Evolutionary conservation across 2,113 vertebrate species (phyloP).

Genomic region (Chitala chitala): DNA sequence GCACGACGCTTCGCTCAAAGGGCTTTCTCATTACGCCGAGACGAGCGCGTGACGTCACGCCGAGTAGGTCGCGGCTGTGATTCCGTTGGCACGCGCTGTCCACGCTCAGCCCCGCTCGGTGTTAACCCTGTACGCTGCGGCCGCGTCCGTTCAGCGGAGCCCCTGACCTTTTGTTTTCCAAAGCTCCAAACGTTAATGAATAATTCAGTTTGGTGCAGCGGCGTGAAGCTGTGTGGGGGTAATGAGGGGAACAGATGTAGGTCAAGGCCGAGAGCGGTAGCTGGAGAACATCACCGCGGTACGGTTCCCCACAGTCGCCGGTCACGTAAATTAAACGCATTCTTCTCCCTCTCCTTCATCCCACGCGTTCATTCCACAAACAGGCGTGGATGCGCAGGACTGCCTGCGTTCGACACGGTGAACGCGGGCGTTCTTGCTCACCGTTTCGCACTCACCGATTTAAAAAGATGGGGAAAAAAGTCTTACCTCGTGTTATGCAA

Average conservation of each 20-base stretch:
- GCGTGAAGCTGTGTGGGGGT: neutral
- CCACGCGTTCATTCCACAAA: neutral
- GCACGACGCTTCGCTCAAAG: too few species aligned
- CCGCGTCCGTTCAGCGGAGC: neutral
- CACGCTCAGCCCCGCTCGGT: too few species aligned
- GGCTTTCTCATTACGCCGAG: too few species aligned
- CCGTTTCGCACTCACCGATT: too few species aligned
- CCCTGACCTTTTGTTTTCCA: neutral
- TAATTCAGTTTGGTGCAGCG: slow-evolving; percentile 17
- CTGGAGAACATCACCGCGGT: slow-evolving; percentile 12
- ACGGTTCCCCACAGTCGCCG: too few species aligned
- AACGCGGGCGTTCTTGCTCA: neutral
- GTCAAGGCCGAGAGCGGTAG: neutral
- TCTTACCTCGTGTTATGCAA: too few species aligned
- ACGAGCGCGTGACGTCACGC: too few species aligned
- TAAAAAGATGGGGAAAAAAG: too few species aligned
- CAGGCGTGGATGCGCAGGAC: neutral
- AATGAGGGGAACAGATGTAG: neutral
- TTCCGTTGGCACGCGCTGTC: neutral
- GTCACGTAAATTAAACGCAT: too few species aligned
- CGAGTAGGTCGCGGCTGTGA: neutral
- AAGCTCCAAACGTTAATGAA: neutral
- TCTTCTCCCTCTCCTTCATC: too few species aligned
- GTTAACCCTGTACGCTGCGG: too few species aligned
- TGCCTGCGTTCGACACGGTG: neutral